Evolutionary conservation across 2,888 invertebrate genomes (phyloP), one percentile per base, ranked within the genome.

Genomic region (Melipona beecheii): DNA sequence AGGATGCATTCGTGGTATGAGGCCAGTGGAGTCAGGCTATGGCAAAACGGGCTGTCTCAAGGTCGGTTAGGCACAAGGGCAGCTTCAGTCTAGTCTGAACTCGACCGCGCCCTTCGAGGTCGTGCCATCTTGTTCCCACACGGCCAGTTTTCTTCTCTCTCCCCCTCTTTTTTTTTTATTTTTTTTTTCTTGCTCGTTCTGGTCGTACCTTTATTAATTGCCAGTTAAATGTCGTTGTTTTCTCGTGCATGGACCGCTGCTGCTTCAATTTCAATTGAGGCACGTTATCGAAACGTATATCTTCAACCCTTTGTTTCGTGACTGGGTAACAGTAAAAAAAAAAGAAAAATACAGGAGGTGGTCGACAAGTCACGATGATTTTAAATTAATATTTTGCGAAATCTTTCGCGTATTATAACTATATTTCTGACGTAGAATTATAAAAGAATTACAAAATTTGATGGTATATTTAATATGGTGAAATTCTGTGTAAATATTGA

Each of bases 81-180:
- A 93, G 91, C 91, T 91, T 91, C 92, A 91, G 92, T 91, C 92
- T 92, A 91, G 92, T 88, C 93, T 91, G 87, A 92, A 91, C 90
- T 89, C 89, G 88, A 90, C 93, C 93, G 93, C 93, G 93, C 93
- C 93, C 93, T 94, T 92, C 93, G 92, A 92, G 91, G 90, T 93
- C 91, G 87, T 86, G 86, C 85, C 90, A 86, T 91, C 91, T 89
- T 90, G 85, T 91, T 91, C 91, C 89, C 89, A 87, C 88, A 83
- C 89, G 79, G 86, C 64, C 60, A 54, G 36, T 77, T 84, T 79
- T 80, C 65, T 78, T 76, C 75, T 68, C 66, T 76, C 65, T 24
- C 43, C 75, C 49, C 11, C 43, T 19, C 5, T 69, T n/a, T n/a
- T n/a, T 2, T 15, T 17, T 6, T 17, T 65, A 9, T 2, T 43